Percentiles rank a stretch among this genome's conserved stretches.
Evolutionary conservation across 2,113 vertebrate species (phyloP).

Genomic region (Haemorhous mexicanus): DNA sequence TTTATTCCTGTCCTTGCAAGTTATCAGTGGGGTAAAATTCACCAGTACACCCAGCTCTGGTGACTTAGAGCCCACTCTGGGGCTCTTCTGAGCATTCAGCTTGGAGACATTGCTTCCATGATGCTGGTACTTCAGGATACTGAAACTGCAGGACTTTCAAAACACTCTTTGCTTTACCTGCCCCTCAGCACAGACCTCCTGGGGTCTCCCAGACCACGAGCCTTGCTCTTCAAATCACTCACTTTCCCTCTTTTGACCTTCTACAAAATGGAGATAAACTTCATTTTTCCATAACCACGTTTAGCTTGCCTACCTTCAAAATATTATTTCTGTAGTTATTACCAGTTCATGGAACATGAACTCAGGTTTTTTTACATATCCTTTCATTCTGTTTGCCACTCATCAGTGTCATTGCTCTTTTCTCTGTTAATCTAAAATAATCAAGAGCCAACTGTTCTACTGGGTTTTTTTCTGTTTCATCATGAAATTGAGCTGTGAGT

Average conservation of each 20-base stretch:
- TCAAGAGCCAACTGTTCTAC: not conserved
- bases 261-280: not conserved
- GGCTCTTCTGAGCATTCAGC: not conserved
- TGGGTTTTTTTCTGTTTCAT: not conserved
- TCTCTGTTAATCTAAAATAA: not conserved
- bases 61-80: not conserved
- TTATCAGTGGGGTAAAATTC: not conserved
- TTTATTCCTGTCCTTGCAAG: not conserved
- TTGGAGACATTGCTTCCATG: not conserved
- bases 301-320: not conserved
- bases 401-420: not conserved
- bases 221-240: not conserved
- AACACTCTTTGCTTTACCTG: not conserved
- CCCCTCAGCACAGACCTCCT: not conserved
- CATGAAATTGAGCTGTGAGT: not conserved
- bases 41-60: not conserved
- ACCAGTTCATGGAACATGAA: accelerated
- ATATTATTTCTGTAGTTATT: not conserved
- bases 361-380: not conserved
- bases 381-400: not conserved
- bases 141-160: not conserved
- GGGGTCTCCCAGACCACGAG: accelerated
- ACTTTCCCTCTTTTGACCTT: not conserved
- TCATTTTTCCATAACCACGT: not conserved
- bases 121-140: not conserved